Base-by-base conservation (phyloP, 2,888 invertebrate genomes). In the Caprella mutica region DNA sequence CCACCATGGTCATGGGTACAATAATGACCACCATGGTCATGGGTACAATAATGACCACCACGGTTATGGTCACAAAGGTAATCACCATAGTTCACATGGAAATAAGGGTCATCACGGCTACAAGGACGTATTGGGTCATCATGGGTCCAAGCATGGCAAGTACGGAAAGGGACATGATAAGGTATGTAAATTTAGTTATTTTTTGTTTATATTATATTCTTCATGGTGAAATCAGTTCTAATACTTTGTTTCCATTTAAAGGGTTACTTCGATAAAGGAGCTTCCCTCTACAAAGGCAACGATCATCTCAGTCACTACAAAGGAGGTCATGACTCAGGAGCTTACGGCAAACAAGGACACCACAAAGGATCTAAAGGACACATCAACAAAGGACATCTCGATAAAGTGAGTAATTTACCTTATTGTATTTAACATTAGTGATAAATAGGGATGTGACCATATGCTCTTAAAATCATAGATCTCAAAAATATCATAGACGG, bases 321-420 rank as follows among this genome's bases (percentile, higher is more conserved):
- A 26, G 63, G 63, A 6, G 59, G 56, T 43, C 39, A 42, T 21
- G 56, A 56, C 43, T 23, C 53, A 39, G 66, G 66, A n/a, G 52
- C 64, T 46, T 55, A 65, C 52, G 67, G 67, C 24, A 61, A 65
- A 42, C 59, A 67, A 35, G 66, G 65, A 19, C 65, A 67, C 40
- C 65, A 66, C 50, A 56, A 64, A 48, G 67, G 67, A 9, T 56
- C 62, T 56, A 86, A 88, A 71, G 86, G 85, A n/a, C 85, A 83
- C 43, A 82, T 84, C 69, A 82, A 83, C 62, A 78, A 81, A 66
- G 88, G 88, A 0, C 81, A 84, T 85, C 72, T 86, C 71, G 85
- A 83, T 80, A 83, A 83, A 53, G 61, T 61, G 8, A 51, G 53
- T 48, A 8, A n/a, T 30, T n/a, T n/a, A n/a, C n/a, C n/a, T n/a